Evolutionary conservation across 2,888 invertebrate genomes (phyloP).

Genomic region (Megamerina dolium): DNA sequence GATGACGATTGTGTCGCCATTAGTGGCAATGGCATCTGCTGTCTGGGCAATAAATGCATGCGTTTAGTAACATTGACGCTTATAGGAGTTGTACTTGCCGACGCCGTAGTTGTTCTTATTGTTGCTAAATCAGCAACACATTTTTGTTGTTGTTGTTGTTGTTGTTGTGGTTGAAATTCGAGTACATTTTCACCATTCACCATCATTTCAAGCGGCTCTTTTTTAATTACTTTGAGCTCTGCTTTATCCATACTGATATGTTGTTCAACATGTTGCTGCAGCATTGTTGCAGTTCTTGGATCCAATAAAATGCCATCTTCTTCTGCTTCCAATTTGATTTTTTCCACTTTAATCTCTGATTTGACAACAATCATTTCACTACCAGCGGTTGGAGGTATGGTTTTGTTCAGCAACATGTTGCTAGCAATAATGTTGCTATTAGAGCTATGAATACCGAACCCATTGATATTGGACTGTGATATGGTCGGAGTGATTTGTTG

Average conservation of each 20-base stretch:
- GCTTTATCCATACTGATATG: conserved; percentile 20
- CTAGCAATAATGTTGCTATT: conserved; percentile 12
- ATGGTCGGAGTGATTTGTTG: conserved; percentile 19
- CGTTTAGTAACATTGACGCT: no score
- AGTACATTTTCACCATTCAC: no score
- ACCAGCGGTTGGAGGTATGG: conserved; percentile 10
- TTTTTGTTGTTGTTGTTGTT: conserved; percentile 1
- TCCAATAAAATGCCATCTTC: conserved; percentile 20
- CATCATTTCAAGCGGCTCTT: conserved; percentile 30
- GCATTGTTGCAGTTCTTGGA: conserved; percentile 17
- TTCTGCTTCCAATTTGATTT: conserved; percentile 47
- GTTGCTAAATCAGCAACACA: no score
- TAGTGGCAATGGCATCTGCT: conserved; percentile 14
- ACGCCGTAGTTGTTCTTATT: no score
- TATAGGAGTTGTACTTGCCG: no score
- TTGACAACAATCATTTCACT: conserved; percentile 26
- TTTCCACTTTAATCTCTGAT: conserved; percentile 47
- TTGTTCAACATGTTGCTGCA: conserved; percentile 20
- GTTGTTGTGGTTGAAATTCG: conserved; percentile 1
- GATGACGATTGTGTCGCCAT: not conserved
- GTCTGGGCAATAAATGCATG: conserved; percentile 21
- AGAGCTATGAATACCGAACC: no score
- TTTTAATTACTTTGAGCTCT: conserved; percentile 43
- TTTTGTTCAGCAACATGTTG: conserved; percentile 11
- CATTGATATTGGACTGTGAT: no score